Conservation (phyloP, 2,113 vertebrate genomes). For the Setophaga coronata region DNA sequence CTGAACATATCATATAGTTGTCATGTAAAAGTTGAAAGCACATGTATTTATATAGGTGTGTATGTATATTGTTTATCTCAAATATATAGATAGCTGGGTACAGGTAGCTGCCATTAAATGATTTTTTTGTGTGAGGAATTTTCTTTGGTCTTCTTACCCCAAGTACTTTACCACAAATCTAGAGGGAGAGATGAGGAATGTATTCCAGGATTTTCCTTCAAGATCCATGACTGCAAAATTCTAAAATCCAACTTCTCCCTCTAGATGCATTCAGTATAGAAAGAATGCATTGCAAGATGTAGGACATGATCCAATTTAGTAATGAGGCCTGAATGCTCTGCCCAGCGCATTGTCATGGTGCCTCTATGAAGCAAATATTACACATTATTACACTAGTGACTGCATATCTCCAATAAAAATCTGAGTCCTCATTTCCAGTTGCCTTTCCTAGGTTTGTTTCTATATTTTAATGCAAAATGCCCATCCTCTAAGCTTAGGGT, state of each 20-base stretch:
- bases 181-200: background rate
- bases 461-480: background rate
- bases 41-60: fast-evolving
- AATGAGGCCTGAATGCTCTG: background rate
- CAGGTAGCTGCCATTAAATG: background rate
- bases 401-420: background rate
- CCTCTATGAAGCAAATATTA: background rate
- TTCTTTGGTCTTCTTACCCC: background rate
- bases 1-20: background rate
- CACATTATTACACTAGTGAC: background rate
- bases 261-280: background rate
- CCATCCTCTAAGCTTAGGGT: background rate
- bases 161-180: background rate
- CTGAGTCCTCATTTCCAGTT: background rate
- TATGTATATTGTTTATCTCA: background rate
- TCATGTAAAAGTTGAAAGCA: background rate
- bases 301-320: background rate
- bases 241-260: background rate
- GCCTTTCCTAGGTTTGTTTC: background rate
- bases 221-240: background rate
- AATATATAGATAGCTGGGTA: background rate
- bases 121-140: background rate
- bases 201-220: background rate
- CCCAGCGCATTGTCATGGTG: background rate
- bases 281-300: background rate